These are phyloP conservation scores for Drosophila sp. DNA, from an alignment of 1,140 invertebrate species.

Conservation along the genomic window DNA sequence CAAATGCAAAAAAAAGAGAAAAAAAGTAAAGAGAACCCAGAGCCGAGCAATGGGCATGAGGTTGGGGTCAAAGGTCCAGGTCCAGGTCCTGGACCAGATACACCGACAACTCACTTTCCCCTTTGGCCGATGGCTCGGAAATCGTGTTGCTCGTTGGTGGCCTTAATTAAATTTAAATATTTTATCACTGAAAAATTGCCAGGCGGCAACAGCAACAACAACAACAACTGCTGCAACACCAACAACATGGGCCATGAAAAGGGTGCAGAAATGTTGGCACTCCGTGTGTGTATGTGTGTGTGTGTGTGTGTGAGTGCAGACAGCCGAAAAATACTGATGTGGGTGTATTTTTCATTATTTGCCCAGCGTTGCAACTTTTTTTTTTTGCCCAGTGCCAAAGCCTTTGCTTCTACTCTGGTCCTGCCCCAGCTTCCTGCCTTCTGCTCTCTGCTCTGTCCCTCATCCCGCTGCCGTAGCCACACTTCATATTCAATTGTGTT, in stretches of 20 bases:
- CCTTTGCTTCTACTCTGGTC: neutral
- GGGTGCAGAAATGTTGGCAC: conserved; percentile 67
- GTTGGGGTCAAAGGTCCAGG: conserved; percentile 42
- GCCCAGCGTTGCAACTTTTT: conserved; percentile 76
- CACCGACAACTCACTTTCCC: conserved; percentile 47
- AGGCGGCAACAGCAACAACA: conserved; percentile 66
- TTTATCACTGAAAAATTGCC: conserved; percentile 83
- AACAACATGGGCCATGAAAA: conserved; percentile 56
- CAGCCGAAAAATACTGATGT: conserved; percentile 80
- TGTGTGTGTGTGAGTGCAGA: conserved; percentile 53
- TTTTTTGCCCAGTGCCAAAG: neutral
- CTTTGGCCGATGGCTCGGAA: conserved; percentile 68
- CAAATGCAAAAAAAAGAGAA: conserved; percentile 53
- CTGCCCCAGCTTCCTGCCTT: neutral
- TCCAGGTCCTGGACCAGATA: neutral
- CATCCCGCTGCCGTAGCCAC: conserved; percentile 68
- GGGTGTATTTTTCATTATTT: conserved; percentile 82
- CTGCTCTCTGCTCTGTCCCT: conserved; percentile 10
- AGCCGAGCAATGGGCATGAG: conserved; percentile 24
- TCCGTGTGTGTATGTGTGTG: conserved; percentile 17
- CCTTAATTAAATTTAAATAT: conserved; percentile 83
- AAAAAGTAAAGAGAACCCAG: conserved; percentile 13
- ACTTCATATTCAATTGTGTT: conserved; percentile 83
- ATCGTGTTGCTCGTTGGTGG: conserved; percentile 81
- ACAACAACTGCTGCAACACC: conserved; percentile 48